These are phyloP conservation scores for Pelmatolapia mariae DNA, from an alignment of 2,113 vertebrate species.

Conservation along the genomic window DNA sequence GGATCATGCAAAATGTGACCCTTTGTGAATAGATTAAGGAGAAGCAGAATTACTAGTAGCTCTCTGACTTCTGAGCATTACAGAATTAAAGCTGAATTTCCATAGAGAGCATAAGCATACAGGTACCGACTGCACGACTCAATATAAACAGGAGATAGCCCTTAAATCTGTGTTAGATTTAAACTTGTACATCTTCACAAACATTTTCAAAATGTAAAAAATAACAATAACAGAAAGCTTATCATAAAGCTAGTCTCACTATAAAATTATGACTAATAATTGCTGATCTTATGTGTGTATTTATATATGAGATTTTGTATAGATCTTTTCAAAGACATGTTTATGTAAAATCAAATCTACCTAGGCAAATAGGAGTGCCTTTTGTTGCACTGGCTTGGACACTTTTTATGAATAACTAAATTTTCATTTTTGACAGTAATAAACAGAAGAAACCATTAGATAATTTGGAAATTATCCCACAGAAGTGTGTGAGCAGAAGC, in stretches of 20 bases:
- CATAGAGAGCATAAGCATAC: accelerated
- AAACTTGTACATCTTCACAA: not conserved
- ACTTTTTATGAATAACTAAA: accelerated
- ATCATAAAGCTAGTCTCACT: accelerated
- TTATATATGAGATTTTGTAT: not conserved
- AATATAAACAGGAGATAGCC: not conserved
- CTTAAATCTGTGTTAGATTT: accelerated
- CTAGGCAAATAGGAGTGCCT: not conserved
- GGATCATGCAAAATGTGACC: not conserved
- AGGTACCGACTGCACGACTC: not conserved
- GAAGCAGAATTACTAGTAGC: not conserved
- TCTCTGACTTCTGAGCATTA: not conserved
- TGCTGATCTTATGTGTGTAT: not conserved
- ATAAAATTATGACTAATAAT: not conserved
- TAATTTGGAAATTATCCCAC: not conserved
- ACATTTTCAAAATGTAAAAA: not conserved
- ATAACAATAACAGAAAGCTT: not conserved
- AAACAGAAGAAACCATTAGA: not conserved
- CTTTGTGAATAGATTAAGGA: not conserved
- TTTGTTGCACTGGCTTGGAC: accelerated
- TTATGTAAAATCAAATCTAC: not conserved
- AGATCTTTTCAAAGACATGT: not conserved
- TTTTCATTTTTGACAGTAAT: not conserved
- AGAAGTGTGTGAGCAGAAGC: not conserved
- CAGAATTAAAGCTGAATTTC: not conserved